phyloP scores from a whole-genome alignment of 1,140 invertebrate genomes.

The Pseudomyrmex gracilis region DNA sequence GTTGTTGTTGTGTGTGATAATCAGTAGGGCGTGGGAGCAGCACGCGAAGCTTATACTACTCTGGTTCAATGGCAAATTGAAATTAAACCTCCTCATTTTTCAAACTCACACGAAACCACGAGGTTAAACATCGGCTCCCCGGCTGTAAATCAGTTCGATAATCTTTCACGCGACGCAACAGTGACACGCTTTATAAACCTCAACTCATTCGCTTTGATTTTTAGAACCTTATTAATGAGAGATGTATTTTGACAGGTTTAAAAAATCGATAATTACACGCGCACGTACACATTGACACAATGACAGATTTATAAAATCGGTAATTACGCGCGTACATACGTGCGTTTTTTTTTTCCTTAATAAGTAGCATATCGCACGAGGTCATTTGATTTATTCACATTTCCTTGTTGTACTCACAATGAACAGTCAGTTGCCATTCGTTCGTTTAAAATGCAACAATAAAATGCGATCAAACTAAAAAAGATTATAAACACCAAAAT shows the following conservation, averaged over 20 bases:
- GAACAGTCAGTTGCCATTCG: too few species aligned
- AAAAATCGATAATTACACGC: conserved; percentile 1
- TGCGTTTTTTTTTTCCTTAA: too few species aligned
- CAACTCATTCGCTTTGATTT: too few species aligned
- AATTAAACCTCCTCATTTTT: conserved; percentile 71
- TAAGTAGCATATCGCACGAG: too few species aligned
- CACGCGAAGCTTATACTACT: conserved; percentile 62
- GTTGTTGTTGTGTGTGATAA: conserved; percentile 56
- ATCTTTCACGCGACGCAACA: conserved; percentile 36
- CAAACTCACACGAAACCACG: conserved; percentile 57
- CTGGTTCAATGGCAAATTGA: conserved; percentile 67
- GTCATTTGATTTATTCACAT: too few species aligned
- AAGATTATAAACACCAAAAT: neutral
- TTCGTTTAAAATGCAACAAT: too few species aligned
- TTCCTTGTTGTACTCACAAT: too few species aligned
- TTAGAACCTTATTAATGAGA: neutral
- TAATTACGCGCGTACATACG: too few species aligned
- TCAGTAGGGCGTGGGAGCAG: conserved; percentile 29
- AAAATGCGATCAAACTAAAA: too few species aligned
- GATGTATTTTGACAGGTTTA: neutral
- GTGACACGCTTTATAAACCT: conserved; percentile 41
- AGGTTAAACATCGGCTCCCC: conserved; percentile 27
- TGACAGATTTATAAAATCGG: too few species aligned
- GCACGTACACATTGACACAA: too few species aligned
- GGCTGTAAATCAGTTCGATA: conserved; percentile 30